A percentile compares a stretch with the other conserved stretches of the same genome.
These are phyloP conservation scores for Leptoclinus maculatus DNA, from an alignment of 2,797 vertebrate species.

Conservation along the genomic window DNA sequence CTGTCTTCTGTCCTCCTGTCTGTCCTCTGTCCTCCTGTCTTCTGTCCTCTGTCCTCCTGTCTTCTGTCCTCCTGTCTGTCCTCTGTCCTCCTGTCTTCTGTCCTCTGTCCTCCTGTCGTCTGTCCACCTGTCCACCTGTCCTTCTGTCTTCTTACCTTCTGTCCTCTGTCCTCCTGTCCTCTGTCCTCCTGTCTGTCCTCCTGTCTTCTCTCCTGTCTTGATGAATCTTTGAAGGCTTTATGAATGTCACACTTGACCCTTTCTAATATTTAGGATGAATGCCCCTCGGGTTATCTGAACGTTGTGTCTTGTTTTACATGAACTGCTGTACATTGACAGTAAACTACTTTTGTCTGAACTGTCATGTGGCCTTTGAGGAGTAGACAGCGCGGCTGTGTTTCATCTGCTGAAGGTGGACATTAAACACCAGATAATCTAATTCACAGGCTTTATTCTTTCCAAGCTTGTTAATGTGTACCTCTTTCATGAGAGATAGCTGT, in stretches of 20 bases:
- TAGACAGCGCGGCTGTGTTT: neutral
- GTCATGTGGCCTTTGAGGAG: neutral
- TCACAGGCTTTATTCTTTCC: conserved; percentile 13
- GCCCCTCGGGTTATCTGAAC: neutral
- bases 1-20: no score
- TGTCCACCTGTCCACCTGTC: no score
- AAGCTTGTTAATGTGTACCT: conserved; percentile 26
- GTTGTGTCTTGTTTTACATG: neutral
- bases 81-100: no score
- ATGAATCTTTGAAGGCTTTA: neutral
- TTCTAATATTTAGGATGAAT: neutral
- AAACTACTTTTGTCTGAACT: neutral
- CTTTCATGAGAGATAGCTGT: conserved; percentile 51
- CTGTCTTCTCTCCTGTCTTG: no score
- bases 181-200: no score
- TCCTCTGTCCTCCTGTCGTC: no score
- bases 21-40: no score
- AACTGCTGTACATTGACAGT: neutral
- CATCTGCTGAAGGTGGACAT: conserved; percentile 20
- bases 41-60: no score
- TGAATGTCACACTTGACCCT: neutral
- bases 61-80: no score
- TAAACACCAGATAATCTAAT: conserved; percentile 14
- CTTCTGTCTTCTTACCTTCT: no score
- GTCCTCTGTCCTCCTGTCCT: no score